Base-by-base conservation (phyloP, 2,113 vertebrate species). In the Scatophagus argus region DNA sequence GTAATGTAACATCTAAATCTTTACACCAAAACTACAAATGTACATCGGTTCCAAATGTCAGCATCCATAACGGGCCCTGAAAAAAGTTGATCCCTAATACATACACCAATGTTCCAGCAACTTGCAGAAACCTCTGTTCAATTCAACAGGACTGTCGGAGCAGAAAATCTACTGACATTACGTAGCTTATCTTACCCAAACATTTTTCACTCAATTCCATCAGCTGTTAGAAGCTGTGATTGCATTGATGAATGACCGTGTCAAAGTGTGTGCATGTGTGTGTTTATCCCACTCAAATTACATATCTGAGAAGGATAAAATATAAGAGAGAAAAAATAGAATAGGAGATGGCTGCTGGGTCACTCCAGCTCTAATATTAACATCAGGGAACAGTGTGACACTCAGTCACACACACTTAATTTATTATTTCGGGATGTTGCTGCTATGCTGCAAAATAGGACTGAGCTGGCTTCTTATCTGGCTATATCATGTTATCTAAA, bases 281-380 rank as follows among this genome's bases (percentile, higher is more conserved):
- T 44, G 6, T 68, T 71, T 5, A 52, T 51, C 34, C 19, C 11
- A 14, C 29, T 73, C 12, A 60, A 61, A 52, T 68, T 54, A 34
- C 34, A 74, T n/a, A 41, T 64, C n/a, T 62, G 21, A 80, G 3
- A 68, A 32, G 34, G 21, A 41, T 51, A 49, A 81, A 68, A 61
- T 49, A 59, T 8, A 49, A 56, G n/a, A 46, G 36, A 51, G 19
- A 64, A 39, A 66, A 84, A 60, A 81, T 27, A 81, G 27, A 77
- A 61, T 16, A n/a, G 10, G 16, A 34, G 17, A 71, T 16, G 54
- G 27, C 51, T 65, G 69, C 70, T 77, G 68, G 76, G 79, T 90
- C 81, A 82, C 69, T 82, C 13, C 25, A 70, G 61, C 21, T 74
- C 72, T 79, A 77, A 77, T 86, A 83, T 83, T 77, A 85, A 87